Base-by-base conservation (phyloP, 2,888 invertebrate genomes). In the Drosophila nr. fundita region DNA sequence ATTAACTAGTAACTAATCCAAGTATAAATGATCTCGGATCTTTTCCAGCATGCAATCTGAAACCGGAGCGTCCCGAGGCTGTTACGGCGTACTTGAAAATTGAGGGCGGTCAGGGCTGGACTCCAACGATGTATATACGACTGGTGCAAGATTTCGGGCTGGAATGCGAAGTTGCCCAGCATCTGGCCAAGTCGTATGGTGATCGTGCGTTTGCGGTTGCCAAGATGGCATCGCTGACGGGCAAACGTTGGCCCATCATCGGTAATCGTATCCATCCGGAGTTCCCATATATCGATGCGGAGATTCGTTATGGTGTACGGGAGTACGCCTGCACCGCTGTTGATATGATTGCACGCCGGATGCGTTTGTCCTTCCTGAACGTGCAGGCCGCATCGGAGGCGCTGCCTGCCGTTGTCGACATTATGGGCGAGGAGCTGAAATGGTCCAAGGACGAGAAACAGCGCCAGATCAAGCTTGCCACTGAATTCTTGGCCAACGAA, bases 251-350 rank as follows among this genome's bases (percentile, higher is more conserved):
- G 99, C 99, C 99, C 1, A 98, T 99, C 76, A 98, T 99, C 80
- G 99, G 99, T 78, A 96, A 97, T 91, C 96, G 98, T 91, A 94
- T 99, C 64, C 99, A 99, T 93, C 98, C 98, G 0, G 99, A 99
- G 93, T 99, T 99, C 93, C 99, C 99, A 0, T 99, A 99, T 93
- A 98, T 99, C 90, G 99, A 99, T 92, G 99, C 99, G 18, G 99
- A 99, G 93, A 95, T 96, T 78, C 94, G 95, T 79, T 99, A 99
- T 93, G 99, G 99, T 13, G 96, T 97, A 58, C 95, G 97, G 60
- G 99, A 99, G 94, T 99, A 99, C 93, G 99, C 99, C 8, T 96
- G 97, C 93, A 97, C 98, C 1, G 98, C 99, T 0, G 95, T 99
- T 42, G 99, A 99, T 93, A 98, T 99, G 95, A 97, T 99, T 86